Base-by-base conservation (phyloP, 2,113 vertebrate species). In the Sphaerodactylus townsendi region DNA sequence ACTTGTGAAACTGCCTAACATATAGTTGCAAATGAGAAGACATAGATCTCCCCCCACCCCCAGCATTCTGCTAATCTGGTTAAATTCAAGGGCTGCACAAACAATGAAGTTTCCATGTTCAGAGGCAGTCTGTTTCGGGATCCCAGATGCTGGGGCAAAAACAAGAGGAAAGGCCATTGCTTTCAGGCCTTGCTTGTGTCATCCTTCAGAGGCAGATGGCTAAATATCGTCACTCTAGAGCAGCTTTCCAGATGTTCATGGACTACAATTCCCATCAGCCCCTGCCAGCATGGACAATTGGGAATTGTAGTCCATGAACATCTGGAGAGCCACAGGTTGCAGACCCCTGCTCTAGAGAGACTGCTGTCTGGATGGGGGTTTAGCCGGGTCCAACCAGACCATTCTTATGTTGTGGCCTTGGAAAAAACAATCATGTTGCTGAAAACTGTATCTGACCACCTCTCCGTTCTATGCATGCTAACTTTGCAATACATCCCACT, bases 11-110 rank as follows among this genome's bases (percentile, higher is more conserved):
- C 39, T 66, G 50, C 35, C 5, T 75, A 46, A n/a, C 80, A 91
- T 79, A 41, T 48, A 59, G 79, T 59, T 77, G 77, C 70, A 85
- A 68, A 76, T 73, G 56, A 85, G 78, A 87, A 73, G 21, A 37
- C 76, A 78, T 69, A 71, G 37, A 86, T 21, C 86, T 79, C 85
- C 66, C 86, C 3, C 59, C 14, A 3, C 53, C 53, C 2, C 15
- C 9, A 21, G 62, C 73, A 68, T 33, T 77, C 75, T n/a, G 10
- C 59, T 76, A 37, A 30, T 62, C 23, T 62, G 23, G n/a, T 33
- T 28, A 71, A 37, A 81, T n/a, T 59, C 35, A 59, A 5, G 9
- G 11, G 28, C 35, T 37, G 37, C 30, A 56, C 73, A 25, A 39
- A 23, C 41, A 59, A 33, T 15, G 64, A 30, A 64, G 28, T 62